Evolutionary conservation across 2,113 vertebrate genomes (phyloP), one percentile per base, ranked within the genome.

Genomic region (Pomatorhinus ruficollis): DNA sequence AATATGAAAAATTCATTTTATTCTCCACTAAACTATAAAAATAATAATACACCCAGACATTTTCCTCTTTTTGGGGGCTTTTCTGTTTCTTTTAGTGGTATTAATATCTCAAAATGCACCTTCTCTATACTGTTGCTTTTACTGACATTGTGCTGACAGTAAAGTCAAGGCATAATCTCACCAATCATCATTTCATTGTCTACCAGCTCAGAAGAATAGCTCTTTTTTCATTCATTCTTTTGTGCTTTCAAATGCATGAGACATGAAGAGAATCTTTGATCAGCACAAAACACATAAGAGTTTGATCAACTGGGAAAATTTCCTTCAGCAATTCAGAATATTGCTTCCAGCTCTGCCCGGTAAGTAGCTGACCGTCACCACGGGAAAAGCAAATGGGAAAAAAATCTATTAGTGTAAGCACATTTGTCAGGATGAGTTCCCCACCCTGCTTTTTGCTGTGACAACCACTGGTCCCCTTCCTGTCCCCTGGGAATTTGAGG

Each of bases 101-200:
- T 86, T 87, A 72, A 37, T 63, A 54, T 49, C 82, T 80, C 63
- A 77, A 33, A 87, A 94, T n/a, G 39, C 35, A 78, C 45, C 72
- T 68, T 71, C 88, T 49, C 82, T 42, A 15, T 49, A 90, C 52
- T n/a, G 1, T 19, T 90, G 83, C 72, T 80, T 94, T 83, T 87
- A 68, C 83, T 92, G 96, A 94, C 85, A 94, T 65, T 89, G 93
- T 81, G 76, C 92, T 96, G 88, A 83, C 92, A 94, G 86, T 79
- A 83, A 88, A 94, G 87, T 90, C 92, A 94, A 87, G 93, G 76
- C 76, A 63, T 88, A 93, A 94, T 96, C 90, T 96, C 76, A 52
- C 92, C 76, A 89, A 96, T 95, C 92, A 88, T 92, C 90, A 92
- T 88, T 97, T 90, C 96, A 92, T 93, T 94, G 90, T 97, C 96